Base-by-base conservation (phyloP, 2,113 vertebrate genomes). In the Chaenocephalus aceratus region DNA sequence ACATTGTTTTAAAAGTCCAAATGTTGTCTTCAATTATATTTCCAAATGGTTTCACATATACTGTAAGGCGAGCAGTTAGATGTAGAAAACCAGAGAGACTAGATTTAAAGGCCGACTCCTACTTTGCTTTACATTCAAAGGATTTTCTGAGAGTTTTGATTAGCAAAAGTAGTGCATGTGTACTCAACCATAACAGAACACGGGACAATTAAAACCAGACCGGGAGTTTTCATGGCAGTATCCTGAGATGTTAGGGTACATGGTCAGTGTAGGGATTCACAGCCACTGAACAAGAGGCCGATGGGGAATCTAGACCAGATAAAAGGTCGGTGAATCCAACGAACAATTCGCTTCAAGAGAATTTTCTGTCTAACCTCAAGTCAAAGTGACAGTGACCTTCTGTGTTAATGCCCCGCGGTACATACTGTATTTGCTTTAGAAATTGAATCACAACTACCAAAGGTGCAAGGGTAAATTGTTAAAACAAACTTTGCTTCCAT, bases 401-500 rank as follows among this genome's bases (percentile, higher is more conserved):
- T 49, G 70, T 51, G 46, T 62, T 70, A 75, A 79, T 64, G 58
- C 56, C 72, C 44, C 15, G 44, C n/a, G 10, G 66, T 76, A 75
- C 80, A 92, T 88, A 91, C 48, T 8, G 5, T 89, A 90, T 41
- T 41, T 84, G 85, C 82, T 70, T 89, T 87, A 62, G 77, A 95
- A 96, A 95, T 91, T 93, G 92, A 95, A 93, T 95, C 94, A 90
- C 92, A 78, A 93, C 93, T 95, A 87, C 92, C 83, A 84, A 74
- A 83, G 85, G 75, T 86, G 76, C 88, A 86, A 86, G 89, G 85
- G 75, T 92, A 95, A 94, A 96, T 92, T 88, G 87, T 61, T 83
- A 72, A 89, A 94, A 93, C 92, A 88, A 93, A 89, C 44, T 60
- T 56, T 52, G 36, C 11, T 49, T 61, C 77, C 54, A 15, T 15